These are phyloP conservation scores for Anoplopoma fimbria DNA, from an alignment of 2,113 vertebrate species.

Conservation along the genomic window DNA sequence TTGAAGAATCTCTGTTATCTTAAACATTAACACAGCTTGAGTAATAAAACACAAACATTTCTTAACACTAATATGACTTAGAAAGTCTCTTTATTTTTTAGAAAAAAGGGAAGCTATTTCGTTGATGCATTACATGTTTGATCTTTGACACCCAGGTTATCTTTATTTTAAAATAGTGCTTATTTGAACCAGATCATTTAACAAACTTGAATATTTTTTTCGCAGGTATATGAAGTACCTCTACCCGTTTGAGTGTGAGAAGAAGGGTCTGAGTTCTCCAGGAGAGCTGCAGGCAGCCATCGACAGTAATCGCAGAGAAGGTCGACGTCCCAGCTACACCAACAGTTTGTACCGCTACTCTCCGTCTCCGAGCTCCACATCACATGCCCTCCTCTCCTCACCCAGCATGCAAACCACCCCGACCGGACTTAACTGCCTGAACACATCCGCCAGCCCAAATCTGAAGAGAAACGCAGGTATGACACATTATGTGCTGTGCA, in stretches of 20 bases:
- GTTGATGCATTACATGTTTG: neutral
- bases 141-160: neutral
- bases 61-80: neutral
- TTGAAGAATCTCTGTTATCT: neutral
- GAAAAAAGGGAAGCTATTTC: neutral
- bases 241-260: constrained; percentile 97
- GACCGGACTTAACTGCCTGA: constrained; percentile 80
- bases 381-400: constrained; percentile 74
- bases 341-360: constrained; percentile 92
- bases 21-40: neutral
- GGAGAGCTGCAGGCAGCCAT: constrained; percentile 96
- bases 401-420: constrained; percentile 89
- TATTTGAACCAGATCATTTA: neutral
- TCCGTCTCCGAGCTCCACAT: constrained; percentile 76
- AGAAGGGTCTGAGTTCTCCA: constrained; percentile 95
- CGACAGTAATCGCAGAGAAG: constrained; percentile 95
- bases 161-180: neutral
- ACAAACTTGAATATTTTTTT: neutral
- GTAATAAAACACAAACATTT: neutral
- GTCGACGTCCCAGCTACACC: constrained; percentile 94
- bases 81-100: neutral
- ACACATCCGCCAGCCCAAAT: constrained; percentile 80
- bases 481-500: neutral
- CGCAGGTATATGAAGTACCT: constrained; percentile 95
- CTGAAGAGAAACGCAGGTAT: constrained; percentile 89